Evolutionary conservation across 2,113 vertebrate genomes (phyloP).

Genomic region (Tauraco erythrolophus): DNA sequence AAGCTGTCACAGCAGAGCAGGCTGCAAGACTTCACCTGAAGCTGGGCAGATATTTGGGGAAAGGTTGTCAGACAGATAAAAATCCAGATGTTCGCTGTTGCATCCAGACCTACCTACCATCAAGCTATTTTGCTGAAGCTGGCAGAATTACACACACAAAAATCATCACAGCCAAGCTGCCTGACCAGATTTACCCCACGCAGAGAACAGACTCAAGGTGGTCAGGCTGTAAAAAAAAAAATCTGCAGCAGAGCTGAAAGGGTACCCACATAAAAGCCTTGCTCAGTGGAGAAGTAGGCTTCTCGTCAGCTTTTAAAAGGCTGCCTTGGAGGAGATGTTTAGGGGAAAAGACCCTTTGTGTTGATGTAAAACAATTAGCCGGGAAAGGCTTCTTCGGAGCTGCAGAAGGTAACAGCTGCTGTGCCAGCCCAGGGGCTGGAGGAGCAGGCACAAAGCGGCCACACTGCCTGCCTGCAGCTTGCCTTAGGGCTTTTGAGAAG

Average conservation of each 20-base stretch:
- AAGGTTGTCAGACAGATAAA: background rate
- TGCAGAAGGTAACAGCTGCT: conserved; percentile 41
- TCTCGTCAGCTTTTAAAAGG: background rate
- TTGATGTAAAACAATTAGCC: background rate
- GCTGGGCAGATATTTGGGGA: background rate
- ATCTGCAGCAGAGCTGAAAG: background rate
- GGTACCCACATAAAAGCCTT: background rate
- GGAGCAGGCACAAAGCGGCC: background rate
- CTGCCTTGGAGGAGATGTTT: background rate
- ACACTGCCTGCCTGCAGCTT: background rate
- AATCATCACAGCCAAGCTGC: background rate
- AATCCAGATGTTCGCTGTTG: rapidly evolving
- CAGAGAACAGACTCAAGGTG: rapidly evolving
- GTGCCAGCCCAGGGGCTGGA: background rate
- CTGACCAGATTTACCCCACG: rapidly evolving
- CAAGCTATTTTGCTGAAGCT: background rate
- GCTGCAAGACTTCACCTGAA: background rate
- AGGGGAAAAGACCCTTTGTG: background rate
- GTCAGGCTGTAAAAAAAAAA: background rate
- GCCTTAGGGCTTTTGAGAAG: background rate
- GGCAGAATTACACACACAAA: background rate
- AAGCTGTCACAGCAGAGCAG: background rate
- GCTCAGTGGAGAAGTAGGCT: background rate
- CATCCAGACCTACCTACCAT: background rate
- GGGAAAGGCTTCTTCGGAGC: background rate